A percentile compares a stretch with the other conserved stretches of the same genome.
phyloP scores from a whole-genome alignment of 2,113 vertebrate species.

The Carassius carassius region DNA sequence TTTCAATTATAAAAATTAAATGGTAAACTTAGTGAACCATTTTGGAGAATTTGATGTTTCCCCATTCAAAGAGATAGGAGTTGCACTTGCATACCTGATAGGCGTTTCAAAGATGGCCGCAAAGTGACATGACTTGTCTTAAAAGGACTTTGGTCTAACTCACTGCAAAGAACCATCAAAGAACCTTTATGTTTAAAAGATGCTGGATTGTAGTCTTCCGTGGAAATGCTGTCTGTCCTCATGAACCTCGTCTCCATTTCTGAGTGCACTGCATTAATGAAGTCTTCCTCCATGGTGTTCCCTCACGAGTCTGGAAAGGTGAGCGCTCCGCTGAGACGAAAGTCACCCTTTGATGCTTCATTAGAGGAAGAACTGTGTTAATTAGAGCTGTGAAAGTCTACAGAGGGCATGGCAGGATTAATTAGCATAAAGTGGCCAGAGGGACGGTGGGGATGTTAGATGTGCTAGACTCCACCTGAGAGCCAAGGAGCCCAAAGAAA shows the following conservation, averaged over 20 bases:
- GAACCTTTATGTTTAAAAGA: neutral
- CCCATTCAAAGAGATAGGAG: too few relatives aligned
- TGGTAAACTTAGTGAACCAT: too few relatives aligned
- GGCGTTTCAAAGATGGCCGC: too few relatives aligned
- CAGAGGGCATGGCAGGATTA: slow-evolving; percentile 71
- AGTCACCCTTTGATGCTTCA: slow-evolving; percentile 30
- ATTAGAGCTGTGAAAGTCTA: slow-evolving; percentile 72
- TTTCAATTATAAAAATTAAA: too few relatives aligned
- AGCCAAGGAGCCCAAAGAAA: neutral
- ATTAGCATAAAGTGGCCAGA: slow-evolving; percentile 73
- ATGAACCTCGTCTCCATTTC: neutral
- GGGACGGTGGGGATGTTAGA: slow-evolving; percentile 53
- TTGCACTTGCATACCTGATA: too few relatives aligned
- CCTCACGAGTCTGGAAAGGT: slow-evolving; percentile 43
- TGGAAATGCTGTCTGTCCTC: neutral
- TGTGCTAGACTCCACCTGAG: neutral
- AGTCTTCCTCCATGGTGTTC: slow-evolving; percentile 22
- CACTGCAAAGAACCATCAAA: neutral
- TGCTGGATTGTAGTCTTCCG: neutral
- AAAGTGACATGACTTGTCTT: too few relatives aligned
- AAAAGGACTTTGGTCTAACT: too few relatives aligned
- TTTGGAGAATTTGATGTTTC: too few relatives aligned
- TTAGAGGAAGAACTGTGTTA: slow-evolving; percentile 64
- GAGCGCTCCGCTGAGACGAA: slow-evolving; percentile 42
- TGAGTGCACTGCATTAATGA: slow-evolving; percentile 1